Conservation (phyloP, 1,140 invertebrate genomes). For the Diorhabda sublineata region DNA sequence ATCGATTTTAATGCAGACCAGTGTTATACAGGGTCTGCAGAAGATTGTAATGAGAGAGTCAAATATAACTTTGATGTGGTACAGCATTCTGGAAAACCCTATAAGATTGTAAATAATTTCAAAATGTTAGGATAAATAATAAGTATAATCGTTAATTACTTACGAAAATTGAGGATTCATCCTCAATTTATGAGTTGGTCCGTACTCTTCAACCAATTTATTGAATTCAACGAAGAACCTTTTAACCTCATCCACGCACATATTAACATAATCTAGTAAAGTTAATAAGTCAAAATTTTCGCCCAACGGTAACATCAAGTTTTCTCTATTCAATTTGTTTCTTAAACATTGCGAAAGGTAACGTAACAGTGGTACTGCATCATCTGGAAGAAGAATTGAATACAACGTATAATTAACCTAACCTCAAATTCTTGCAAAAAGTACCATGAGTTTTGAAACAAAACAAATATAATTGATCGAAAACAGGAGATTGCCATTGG, state of each 20-base stretch:
- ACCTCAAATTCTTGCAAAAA: too few species aligned
- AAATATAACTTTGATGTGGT: too few species aligned
- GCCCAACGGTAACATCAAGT: constrained; percentile 6
- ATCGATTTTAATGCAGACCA: too few species aligned
- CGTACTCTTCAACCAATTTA: constrained; percentile 5
- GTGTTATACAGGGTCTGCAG: too few species aligned
- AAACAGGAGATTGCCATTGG: too few species aligned
- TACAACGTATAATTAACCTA: too few species aligned
- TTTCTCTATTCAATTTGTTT: constrained; percentile 10
- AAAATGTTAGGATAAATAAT: too few species aligned
- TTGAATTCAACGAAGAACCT: constrained; percentile 4
- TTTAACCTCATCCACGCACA: constrained; percentile 11
- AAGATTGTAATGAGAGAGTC: too few species aligned
- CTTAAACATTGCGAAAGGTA: constrained; percentile 5
- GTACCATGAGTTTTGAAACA: too few species aligned
- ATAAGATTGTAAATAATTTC: too few species aligned
- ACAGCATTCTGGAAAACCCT: too few species aligned
- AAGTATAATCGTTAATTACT: not conserved
- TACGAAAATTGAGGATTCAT: constrained; percentile 11
- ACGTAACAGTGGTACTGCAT: not conserved
- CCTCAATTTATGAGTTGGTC: constrained; percentile 6
- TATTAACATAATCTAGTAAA: constrained; percentile 14
- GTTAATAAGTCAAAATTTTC: constrained; percentile 14
- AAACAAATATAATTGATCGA: too few species aligned
- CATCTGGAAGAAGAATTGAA: constrained; percentile 9